phyloP scores from a whole-genome alignment of 1,140 invertebrate genomes.

The Zaprionus lachaisei region DNA sequence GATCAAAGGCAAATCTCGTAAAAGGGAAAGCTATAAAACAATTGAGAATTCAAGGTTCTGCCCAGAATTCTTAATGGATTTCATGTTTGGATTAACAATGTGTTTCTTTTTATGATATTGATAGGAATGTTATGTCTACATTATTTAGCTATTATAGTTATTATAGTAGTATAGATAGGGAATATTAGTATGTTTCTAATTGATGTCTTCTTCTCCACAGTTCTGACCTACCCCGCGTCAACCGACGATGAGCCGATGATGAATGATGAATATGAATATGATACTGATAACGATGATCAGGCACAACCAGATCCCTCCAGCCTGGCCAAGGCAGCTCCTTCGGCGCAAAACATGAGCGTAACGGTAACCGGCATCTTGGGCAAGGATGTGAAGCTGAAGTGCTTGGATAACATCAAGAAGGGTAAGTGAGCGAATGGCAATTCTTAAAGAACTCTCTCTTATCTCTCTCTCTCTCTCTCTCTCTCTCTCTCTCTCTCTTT shows the following conservation, averaged over 20 bases:
- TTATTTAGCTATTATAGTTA: not conserved
- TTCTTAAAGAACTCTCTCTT: not conserved
- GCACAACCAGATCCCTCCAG: slow-evolving; percentile 42
- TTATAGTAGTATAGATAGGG: not conserved
- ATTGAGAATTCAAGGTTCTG: not conserved
- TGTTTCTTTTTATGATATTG: not conserved
- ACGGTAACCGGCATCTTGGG: slow-evolving; percentile 51
- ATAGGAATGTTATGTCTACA: not conserved
- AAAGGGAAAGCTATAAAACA: not conserved
- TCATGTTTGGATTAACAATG: not conserved
- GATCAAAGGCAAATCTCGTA: slow-evolving; percentile 1
- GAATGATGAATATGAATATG: slow-evolving; percentile 53
- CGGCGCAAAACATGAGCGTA: slow-evolving; percentile 21
- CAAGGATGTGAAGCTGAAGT: slow-evolving; percentile 52
- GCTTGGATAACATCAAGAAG: slow-evolving; percentile 33
- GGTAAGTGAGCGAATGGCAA: slow-evolving; percentile 25
- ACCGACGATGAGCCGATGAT: slow-evolving; percentile 40
- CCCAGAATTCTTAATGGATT: not conserved
- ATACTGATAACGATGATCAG: slow-evolving; percentile 25
- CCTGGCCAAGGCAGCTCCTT: not conserved
- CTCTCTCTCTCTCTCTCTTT: not conserved
- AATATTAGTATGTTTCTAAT: not conserved
- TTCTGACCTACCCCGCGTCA: slow-evolving; percentile 31
- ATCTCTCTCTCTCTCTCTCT: not conserved
- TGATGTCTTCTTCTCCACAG: slow-evolving; percentile 24